Evolutionary conservation across 2,113 vertebrate species (phyloP).

Genomic region (Alectura lathami): DNA sequence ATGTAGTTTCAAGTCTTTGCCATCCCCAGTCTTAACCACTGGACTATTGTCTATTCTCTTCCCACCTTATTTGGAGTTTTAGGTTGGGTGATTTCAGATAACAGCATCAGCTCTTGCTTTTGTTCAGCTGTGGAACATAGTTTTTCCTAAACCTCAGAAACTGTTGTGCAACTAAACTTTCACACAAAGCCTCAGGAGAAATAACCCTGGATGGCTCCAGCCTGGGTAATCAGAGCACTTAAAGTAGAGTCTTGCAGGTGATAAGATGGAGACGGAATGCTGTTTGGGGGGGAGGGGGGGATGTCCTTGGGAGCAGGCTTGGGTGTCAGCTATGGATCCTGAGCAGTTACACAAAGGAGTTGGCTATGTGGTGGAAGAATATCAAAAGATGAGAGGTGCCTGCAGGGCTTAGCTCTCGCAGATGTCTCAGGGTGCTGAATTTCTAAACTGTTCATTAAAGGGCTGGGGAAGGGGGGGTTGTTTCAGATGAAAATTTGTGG

Average conservation of each 20-base stretch:
- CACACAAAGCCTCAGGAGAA: background rate
- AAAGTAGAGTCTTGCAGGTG: background rate
- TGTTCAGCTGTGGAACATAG: rapidly evolving
- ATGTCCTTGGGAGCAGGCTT: background rate
- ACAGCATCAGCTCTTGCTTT: background rate
- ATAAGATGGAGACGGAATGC: background rate
- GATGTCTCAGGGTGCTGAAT: background rate
- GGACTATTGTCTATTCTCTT: background rate
- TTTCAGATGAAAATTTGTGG: background rate
- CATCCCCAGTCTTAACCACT: background rate
- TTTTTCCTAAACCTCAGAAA: background rate
- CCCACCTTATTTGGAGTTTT: background rate
- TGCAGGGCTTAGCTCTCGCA: background rate
- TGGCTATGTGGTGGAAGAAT: background rate
- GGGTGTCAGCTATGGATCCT: background rate
- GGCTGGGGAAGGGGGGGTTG: rapidly evolving
- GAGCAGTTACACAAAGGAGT: background rate
- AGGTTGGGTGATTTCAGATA: background rate
- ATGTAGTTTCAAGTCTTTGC: background rate
- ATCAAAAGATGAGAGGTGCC: background rate
- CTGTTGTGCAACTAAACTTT: background rate
- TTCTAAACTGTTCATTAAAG: background rate
- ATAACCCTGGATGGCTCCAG: background rate
- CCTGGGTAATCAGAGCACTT: background rate
- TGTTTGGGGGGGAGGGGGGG: rapidly evolving